phyloP scores from a whole-genome alignment of 2,113 vertebrate genomes.

The Symphodus melops region DNA sequence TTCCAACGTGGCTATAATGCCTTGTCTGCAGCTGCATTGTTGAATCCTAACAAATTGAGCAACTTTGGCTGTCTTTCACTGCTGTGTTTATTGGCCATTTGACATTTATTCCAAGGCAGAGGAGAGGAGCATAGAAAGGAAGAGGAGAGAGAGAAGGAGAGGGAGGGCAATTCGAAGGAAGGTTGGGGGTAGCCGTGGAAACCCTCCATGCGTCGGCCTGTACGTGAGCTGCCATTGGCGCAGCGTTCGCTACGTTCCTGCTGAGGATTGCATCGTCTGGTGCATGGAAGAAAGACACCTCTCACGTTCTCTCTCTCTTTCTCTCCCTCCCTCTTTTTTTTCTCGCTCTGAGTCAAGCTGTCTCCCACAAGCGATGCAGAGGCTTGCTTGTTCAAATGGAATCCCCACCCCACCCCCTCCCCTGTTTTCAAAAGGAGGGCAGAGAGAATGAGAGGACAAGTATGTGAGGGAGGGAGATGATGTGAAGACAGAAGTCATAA shows the following conservation, averaged over 20 bases:
- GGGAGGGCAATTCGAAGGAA: constrained; percentile 28
- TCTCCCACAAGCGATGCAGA: constrained; percentile 59
- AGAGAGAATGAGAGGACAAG: constrained; percentile 42
- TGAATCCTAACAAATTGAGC: constrained; percentile 59
- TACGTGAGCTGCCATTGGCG: constrained; percentile 71
- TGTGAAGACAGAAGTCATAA: constrained; percentile 35
- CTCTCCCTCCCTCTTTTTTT: constrained; percentile 17
- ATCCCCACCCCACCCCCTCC: constrained; percentile 46
- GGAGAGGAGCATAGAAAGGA: constrained; percentile 25
- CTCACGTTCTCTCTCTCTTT: constrained; percentile 39
- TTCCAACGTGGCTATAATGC: not conserved
- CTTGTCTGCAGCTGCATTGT: constrained; percentile 6
- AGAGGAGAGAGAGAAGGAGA: not conserved
- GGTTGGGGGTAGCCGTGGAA: constrained; percentile 78
- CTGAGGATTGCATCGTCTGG: constrained; percentile 65
- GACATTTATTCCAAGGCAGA: constrained; percentile 73
- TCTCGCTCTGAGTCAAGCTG: constrained; percentile 46
- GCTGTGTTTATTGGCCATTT: constrained; percentile 74
- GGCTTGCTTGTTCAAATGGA: constrained; percentile 70
- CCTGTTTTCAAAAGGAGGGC: constrained; percentile 63
- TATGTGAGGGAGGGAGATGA: constrained; percentile 28
- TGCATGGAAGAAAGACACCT: constrained; percentile 74
- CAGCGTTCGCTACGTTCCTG: constrained; percentile 47
- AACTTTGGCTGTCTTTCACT: constrained; percentile 34
- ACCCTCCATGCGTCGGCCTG: constrained; percentile 62